Conservation (phyloP, 1,140 invertebrate genomes). For the Ceratina calcarata region DNA sequence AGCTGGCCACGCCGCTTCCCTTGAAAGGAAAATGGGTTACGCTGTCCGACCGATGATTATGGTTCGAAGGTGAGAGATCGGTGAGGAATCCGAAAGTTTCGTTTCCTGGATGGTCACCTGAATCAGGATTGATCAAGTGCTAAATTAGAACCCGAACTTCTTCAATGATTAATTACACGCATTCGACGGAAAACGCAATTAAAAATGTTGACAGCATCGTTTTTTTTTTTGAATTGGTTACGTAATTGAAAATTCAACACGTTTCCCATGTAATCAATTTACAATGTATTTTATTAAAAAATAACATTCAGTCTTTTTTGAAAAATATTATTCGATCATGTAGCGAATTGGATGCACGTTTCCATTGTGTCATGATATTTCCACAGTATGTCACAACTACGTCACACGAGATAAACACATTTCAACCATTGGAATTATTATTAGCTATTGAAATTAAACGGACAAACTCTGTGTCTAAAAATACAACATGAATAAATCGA, state of each 20-base stretch:
- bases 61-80: background rate
- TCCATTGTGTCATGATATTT: background rate
- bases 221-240: background rate
- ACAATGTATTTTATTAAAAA: background rate
- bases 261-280: background rate
- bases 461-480: too few species aligned
- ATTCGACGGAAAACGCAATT: too few species aligned
- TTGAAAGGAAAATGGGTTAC: background rate
- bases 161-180: too few species aligned
- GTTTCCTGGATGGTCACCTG: background rate
- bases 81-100: background rate
- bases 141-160: too few species aligned
- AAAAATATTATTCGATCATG: conserved; percentile 15
- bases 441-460: too few species aligned
- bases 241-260: background rate
- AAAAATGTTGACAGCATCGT: too few species aligned
- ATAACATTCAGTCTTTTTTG: background rate
- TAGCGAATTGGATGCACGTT: background rate
- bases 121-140: too few species aligned
- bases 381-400: conserved; percentile 4
- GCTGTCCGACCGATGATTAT: background rate
- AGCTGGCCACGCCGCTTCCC: too few species aligned
- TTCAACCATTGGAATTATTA: too few species aligned
- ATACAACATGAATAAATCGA: too few species aligned
- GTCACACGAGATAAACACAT: background rate